phyloP scores from a whole-genome alignment of 2,797 vertebrate species.

The Xenopus petersii region DNA sequence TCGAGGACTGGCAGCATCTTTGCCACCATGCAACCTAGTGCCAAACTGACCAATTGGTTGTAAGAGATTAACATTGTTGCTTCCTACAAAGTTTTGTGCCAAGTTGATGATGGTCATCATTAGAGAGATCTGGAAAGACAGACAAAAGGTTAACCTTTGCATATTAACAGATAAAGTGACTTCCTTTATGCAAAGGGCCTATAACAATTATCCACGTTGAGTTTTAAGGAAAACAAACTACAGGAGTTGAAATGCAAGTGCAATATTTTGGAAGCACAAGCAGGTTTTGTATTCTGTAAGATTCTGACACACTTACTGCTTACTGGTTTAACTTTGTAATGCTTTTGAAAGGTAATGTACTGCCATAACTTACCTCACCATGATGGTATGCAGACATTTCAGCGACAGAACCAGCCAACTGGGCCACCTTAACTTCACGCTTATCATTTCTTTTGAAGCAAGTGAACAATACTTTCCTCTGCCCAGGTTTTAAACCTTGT shows the following conservation, averaged over 20 bases:
- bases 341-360: background rate
- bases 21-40: slow-evolving; percentile 90
- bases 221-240: no score
- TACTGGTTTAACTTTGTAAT: no score
- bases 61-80: slow-evolving; percentile 93
- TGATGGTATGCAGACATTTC: slow-evolving; percentile 98
- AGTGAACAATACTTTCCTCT: slow-evolving; percentile 93
- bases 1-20: slow-evolving; percentile 96
- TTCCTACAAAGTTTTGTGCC: slow-evolving; percentile 96
- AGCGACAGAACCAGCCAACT: slow-evolving; percentile 95
- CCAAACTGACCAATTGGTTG: slow-evolving; percentile 96
- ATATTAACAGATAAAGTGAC: no score
- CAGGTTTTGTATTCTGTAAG: no score
- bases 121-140: slow-evolving; percentile 72
- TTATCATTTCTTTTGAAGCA: slow-evolving; percentile 96
- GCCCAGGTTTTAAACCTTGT: slow-evolving; percentile 93
- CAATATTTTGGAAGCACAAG: no score
- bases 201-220: no score
- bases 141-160: no score
- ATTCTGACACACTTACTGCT: no score
- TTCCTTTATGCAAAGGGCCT: no score
- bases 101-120: slow-evolving; percentile 97
- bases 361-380: slow-evolving; percentile 79
- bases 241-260: no score
- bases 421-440: slow-evolving; percentile 95